phyloP scores from a whole-genome alignment of 2,888 invertebrate species.

The Habrosyne pyritoides region DNA sequence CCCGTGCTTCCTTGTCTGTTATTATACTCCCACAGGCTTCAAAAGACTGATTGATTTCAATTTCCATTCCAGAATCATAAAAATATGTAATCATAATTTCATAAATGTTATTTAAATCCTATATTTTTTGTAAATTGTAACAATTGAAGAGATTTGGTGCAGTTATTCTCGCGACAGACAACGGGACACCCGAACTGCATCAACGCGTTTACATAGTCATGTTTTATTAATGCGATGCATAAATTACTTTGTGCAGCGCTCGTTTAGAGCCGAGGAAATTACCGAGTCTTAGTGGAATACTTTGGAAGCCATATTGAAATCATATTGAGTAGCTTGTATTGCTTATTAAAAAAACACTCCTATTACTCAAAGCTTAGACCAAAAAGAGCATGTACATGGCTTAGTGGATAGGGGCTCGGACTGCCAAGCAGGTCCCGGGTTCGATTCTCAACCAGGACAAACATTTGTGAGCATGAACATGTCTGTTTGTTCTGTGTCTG shows the following conservation, averaged over 20 bases:
- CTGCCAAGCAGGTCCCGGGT: no score
- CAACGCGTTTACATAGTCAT: constrained; percentile 59
- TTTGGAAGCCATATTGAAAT: constrained; percentile 47
- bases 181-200: constrained; percentile 30
- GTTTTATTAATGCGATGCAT: constrained; percentile 70
- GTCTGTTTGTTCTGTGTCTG: no score
- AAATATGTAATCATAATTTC: no score
- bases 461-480: no score
- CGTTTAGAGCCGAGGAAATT: constrained; percentile 57
- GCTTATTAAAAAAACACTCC: constrained; percentile 37
- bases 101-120: not conserved
- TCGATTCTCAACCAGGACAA: no score
- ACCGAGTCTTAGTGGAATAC: constrained; percentile 48
- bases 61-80: no score
- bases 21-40: no score
- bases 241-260: constrained; percentile 63
- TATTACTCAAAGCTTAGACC: no score
- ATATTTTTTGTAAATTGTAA: not conserved
- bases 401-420: no score
- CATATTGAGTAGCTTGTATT: constrained; percentile 32
- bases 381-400: no score
- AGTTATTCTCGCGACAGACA: constrained; percentile 13
- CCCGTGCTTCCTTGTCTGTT: no score
- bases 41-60: no score
- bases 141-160: not conserved